A percentile compares a stretch with the other conserved stretches of the same genome.
Evolutionary conservation across 2,113 vertebrate genomes (phyloP).

Genomic region (Merops nubicus): DNA sequence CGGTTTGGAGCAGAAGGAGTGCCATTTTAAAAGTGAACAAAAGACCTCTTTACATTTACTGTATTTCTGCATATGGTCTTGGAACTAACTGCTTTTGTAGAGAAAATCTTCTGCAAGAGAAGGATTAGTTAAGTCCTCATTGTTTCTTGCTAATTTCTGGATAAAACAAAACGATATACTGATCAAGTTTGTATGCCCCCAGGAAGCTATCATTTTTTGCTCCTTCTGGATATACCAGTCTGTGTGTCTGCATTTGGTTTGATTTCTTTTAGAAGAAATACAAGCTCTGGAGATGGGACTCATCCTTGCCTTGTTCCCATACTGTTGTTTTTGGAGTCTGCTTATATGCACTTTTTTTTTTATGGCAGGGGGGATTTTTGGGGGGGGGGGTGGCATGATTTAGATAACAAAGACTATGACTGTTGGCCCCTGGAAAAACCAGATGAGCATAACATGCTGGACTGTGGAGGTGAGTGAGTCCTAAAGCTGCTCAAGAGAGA

Average conservation of each 20-base stretch:
- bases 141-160: background rate
- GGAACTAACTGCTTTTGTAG: background rate
- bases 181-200: background rate
- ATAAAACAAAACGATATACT: background rate
- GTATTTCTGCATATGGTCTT: background rate
- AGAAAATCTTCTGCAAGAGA: background rate
- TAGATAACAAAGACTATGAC: conserved; percentile 87
- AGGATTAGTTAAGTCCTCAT: background rate
- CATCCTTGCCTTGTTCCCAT: background rate
- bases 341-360: background rate
- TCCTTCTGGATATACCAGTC: background rate
- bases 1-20: fast-evolving
- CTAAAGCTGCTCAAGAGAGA: background rate
- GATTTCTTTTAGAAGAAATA: background rate
- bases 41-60: background rate
- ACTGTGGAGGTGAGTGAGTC: conserved; percentile 81
- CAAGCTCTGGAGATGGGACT: background rate
- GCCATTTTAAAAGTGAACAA: background rate
- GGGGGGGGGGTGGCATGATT: conserved; percentile 80
- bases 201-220: background rate
- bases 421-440: conserved; percentile 85
- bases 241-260: background rate
- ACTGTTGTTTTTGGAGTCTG: background rate
- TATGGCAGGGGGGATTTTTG: conserved; percentile 34
- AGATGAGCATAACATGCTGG: conserved; percentile 84